These are phyloP conservation scores for Lacanobia oleracea DNA, from an alignment of 2,888 invertebrate genomes.

Conservation along the genomic window DNA sequence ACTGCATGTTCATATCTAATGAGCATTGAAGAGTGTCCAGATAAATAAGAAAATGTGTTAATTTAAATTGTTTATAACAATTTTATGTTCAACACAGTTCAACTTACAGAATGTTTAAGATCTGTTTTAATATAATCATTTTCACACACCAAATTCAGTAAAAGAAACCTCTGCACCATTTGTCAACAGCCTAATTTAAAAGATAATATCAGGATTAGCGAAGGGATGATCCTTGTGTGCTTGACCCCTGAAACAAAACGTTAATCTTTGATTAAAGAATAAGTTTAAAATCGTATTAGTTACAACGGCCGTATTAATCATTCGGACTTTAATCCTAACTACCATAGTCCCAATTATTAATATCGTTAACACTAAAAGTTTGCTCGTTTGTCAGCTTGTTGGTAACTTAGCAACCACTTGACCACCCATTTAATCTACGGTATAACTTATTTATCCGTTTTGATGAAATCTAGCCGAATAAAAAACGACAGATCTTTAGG, in stretches of 20 bases:
- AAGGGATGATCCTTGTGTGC: conserved; percentile 90
- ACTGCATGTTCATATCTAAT: conserved; percentile 8
- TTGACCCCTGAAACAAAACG: conserved; percentile 76
- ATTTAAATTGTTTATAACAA: too few species aligned
- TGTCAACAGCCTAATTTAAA: conserved; percentile 46
- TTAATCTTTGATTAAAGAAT: conserved; percentile 56
- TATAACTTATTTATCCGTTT: conserved; percentile 2
- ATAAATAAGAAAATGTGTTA: neutral
- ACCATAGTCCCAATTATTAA: conserved; percentile 59
- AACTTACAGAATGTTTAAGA: neutral
- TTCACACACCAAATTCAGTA: conserved; percentile 6
- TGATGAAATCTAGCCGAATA: conserved; percentile 10
- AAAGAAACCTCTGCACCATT: conserved; percentile 18
- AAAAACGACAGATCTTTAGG: conserved; percentile 3
- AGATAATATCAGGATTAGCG: conserved; percentile 70
- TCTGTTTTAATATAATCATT: conserved; percentile 2
- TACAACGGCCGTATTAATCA: conserved; percentile 48
- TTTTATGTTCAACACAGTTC: neutral
- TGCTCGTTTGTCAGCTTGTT: conserved; percentile 53
- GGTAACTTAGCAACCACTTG: conserved; percentile 43
- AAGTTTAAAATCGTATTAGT: conserved; percentile 57
- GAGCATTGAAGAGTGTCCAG: neutral
- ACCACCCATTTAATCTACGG: conserved; percentile 30
- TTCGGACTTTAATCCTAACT: conserved; percentile 53
- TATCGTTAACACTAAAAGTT: conserved; percentile 58